Percentiles rank a stretch among this genome's conserved stretches.
phyloP scores from a whole-genome alignment of 2,797 vertebrate species.

The Numenius phaeopus region DNA sequence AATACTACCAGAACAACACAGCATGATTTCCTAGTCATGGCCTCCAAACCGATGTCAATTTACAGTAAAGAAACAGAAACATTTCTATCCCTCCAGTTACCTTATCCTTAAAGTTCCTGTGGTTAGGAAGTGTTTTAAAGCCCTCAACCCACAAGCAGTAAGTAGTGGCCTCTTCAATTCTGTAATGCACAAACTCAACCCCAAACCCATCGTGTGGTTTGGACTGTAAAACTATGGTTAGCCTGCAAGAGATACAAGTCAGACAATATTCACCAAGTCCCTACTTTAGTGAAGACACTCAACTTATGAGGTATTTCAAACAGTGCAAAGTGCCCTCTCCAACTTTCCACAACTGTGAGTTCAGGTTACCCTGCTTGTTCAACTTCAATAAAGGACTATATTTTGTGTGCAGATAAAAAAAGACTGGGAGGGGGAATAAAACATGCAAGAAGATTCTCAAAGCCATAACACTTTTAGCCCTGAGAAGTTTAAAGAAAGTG shows the following conservation, averaged over 20 bases:
- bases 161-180: background rate
- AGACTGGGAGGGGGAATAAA: background rate
- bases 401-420: background rate
- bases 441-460: constrained; percentile 41
- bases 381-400: background rate
- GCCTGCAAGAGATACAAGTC: background rate
- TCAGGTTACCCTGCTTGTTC: constrained; percentile 37
- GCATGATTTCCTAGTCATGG: background rate
- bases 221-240: background rate
- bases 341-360: constrained; percentile 15
- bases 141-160: background rate
- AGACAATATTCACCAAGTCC: constrained; percentile 22
- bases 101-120: background rate
- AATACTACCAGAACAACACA: background rate
- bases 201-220: background rate
- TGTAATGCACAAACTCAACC: background rate
- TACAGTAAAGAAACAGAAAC: constrained; percentile 4
- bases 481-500: constrained; percentile 55
- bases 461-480: constrained; percentile 45
- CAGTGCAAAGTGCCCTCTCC: constrained; percentile 58
- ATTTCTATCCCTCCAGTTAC: background rate
- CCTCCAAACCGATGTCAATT: background rate
- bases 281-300: constrained; percentile 60
- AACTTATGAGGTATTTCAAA: constrained; percentile 70
- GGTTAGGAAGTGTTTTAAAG: constrained; percentile 28